Base-by-base conservation (phyloP, 2,113 vertebrate species). In the Budorcas taxicolor region DNA sequence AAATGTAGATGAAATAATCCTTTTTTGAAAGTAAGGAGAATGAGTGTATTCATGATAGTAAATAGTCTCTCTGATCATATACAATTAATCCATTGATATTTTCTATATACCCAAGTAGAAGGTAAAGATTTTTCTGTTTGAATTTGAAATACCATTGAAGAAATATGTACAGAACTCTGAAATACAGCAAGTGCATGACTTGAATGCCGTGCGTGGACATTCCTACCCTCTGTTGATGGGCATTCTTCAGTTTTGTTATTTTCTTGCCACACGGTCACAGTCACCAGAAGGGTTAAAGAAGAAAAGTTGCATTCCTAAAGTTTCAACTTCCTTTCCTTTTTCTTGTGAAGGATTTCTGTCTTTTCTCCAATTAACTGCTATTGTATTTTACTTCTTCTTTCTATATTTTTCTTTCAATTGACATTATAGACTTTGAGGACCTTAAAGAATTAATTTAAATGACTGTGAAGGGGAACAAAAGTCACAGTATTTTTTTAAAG, bases 401-500 rank as follows among this genome's bases (percentile, higher is more conserved):
- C 94, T 97, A 67, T 97, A 76, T 97, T 96, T 95, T 98, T 95
- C 97, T 98, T 98, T 98, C 96, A 97, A 98, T 98, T 96, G 97
- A 98, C 97, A 96, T 98, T 98, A 97, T 93, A 98, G 98, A 98
- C 98, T 98, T 98, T 81, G 97, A 99, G 97, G 98, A 97, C 96
- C 55, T 98, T 94, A 97, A 98, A 97, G 97, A 97, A 97, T 98
- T 92, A 86, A 98, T 94, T 3, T 80, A 98, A 98, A 97, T 97
- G 97, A 98, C 64, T 97, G 96, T 95, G 52, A 97, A 95, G 95
- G 98, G 98, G 98, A 98, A 98, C 97, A 97, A 98, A 99, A 98
- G 97, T 99, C 98, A 97, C 98, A 98, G 98, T 98, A 96, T 98
- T 99, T 99, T 99, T 99, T 98, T 86, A 98, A 98, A 99, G 95